Evolutionary conservation across 2,797 vertebrate genomes (phyloP).

Genomic region (Leucoraja ocellata): DNA sequence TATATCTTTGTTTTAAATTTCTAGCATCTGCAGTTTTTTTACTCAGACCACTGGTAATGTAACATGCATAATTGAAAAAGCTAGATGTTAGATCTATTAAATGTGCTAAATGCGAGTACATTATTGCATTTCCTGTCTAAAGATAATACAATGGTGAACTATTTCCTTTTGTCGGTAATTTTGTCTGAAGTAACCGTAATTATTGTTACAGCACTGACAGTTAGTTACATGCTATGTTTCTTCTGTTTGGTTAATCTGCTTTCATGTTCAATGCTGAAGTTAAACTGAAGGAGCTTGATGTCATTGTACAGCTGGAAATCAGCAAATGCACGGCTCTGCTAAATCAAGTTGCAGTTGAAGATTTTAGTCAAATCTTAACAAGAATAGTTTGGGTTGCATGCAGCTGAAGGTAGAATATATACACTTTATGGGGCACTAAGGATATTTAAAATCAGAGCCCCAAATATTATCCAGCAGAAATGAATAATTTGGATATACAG

Average conservation of each 20-base stretch:
- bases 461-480: neutral
- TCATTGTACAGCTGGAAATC: neutral
- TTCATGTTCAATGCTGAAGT: neutral
- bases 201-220: neutral
- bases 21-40: neutral
- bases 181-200: neutral
- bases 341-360: neutral
- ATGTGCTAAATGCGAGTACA: neutral
- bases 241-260: neutral
- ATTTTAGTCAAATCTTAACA: neutral
- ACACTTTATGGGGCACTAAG: neutral
- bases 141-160: neutral
- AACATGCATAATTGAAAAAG: neutral
- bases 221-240: neutral
- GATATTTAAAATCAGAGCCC: neutral
- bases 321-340: neutral
- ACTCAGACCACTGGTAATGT: neutral
- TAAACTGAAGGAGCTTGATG: neutral
- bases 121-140: neutral
- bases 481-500: neutral
- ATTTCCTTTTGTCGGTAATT: neutral
- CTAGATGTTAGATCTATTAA: neutral
- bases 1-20: neutral
- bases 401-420: neutral
- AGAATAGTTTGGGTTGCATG: neutral